Percentiles rank a stretch among this genome's conserved stretches.
phyloP scores from a whole-genome alignment of 2,113 vertebrate species.

The Bubo bubo region DNA sequence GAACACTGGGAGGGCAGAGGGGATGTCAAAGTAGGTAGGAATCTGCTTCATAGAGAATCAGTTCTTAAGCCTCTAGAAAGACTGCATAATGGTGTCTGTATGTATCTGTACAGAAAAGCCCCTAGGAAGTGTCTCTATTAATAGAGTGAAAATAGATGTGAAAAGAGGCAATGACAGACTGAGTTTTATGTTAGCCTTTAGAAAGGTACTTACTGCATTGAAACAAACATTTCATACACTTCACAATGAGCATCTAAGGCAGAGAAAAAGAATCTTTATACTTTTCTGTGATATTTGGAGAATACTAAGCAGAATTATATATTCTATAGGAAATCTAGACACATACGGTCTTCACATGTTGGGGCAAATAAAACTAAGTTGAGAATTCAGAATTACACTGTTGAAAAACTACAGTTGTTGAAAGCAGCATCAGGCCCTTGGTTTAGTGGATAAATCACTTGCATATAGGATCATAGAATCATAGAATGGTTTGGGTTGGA shows the following conservation, averaged over 20 bases:
- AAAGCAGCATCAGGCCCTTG: neutral
- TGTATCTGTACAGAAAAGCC: neutral
- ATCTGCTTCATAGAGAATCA: neutral
- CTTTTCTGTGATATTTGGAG: neutral
- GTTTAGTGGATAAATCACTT: neutral
- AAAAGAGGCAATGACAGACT: neutral
- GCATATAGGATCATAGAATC: neutral
- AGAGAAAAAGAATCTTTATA: neutral
- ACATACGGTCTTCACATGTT: neutral
- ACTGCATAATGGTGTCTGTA: neutral
- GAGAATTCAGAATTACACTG: neutral
- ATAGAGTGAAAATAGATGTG: neutral
- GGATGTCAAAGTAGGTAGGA: neutral
- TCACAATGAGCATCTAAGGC: neutral
- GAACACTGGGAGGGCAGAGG: neutral
- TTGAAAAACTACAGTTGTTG: neutral
- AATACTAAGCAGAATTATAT: neutral
- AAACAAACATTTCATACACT: neutral
- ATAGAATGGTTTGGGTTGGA: too few relatives aligned
- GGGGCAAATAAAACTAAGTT: neutral
- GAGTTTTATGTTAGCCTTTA: neutral
- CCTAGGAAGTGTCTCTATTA: neutral
- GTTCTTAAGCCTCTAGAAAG: neutral
- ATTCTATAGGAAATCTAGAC: neutral
- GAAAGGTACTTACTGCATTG: neutral